A percentile compares a stretch with the other conserved stretches of the same genome.
phyloP scores from a whole-genome alignment of 37 sponge, comb jelly and placozoan genomes.

The Cladorhizidae sp. region DNA sequence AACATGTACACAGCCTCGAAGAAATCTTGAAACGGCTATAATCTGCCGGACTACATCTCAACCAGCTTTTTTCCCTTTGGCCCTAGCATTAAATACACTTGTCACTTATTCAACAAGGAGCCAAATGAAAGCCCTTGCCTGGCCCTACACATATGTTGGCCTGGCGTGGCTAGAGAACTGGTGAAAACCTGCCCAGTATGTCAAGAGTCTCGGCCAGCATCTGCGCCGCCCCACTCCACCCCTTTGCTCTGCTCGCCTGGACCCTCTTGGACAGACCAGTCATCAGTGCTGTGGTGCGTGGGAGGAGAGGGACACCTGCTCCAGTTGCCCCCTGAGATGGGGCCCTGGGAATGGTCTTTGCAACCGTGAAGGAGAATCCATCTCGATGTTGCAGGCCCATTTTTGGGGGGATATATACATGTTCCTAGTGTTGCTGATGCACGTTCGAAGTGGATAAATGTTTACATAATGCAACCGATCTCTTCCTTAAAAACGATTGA shows the following conservation, averaged over 20 bases:
- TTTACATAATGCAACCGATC: slow-evolving; percentile 5
- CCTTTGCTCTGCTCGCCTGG: no score
- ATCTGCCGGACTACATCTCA: no score
- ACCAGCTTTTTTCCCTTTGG: no score
- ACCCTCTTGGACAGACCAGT: no score
- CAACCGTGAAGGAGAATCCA: background rate
- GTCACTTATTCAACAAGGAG: slow-evolving; percentile 23
- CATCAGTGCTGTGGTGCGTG: no score
- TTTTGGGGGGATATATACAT: background rate
- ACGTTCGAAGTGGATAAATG: background rate
- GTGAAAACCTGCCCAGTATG: no score
- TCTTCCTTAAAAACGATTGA: no score
- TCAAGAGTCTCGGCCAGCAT: background rate
- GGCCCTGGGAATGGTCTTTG: slow-evolving; percentile 6
- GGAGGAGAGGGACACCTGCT: no score
- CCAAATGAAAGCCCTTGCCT: slow-evolving; percentile 34
- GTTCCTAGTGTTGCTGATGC: background rate
- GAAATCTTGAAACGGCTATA: no score
- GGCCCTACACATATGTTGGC: slow-evolving; percentile 54
- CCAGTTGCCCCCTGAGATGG: no score
- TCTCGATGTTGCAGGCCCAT: background rate
- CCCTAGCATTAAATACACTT: no score
- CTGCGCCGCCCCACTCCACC: slow-evolving; percentile 39
- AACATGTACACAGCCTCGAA: no score
- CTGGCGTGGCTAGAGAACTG: slow-evolving; percentile 29